Evolutionary conservation across 2,113 vertebrate species (phyloP).

Genomic region (Apaloderma vittatum): DNA sequence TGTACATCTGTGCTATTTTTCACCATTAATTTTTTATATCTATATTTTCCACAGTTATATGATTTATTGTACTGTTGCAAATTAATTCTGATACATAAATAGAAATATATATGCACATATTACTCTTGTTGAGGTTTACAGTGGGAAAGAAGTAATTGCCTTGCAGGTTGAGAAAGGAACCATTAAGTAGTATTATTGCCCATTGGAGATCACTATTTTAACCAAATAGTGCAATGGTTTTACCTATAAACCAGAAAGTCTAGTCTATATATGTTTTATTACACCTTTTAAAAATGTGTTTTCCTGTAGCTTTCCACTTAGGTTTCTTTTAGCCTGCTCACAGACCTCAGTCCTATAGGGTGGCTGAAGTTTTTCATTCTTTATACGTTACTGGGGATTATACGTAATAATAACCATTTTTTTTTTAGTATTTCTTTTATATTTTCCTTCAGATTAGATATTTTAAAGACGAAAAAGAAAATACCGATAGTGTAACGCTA

Average conservation of each 20-base stretch:
- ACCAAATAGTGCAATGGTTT: slow-evolving; percentile 17
- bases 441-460: not conserved
- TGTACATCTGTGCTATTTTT: not conserved
- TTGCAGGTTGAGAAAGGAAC: not conserved
- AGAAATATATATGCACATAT: not conserved
- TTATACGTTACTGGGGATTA: not conserved
- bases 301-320: not conserved
- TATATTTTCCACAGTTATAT: not conserved
- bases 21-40: not conserved
- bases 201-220: slow-evolving; percentile 39
- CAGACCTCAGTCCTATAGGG: not conserved
- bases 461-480: not conserved
- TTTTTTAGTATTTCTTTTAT: not conserved
- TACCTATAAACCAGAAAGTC: not conserved
- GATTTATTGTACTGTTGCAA: not conserved
- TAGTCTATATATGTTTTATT: not conserved
- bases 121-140: not conserved
- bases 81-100: slow-evolving; percentile 32
- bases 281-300: slow-evolving; percentile 6
- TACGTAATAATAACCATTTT: not conserved
- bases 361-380: not conserved
- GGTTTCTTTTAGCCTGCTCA: not conserved
- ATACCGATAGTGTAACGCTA: not conserved
- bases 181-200: slow-evolving; percentile 2
- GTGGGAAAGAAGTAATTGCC: slow-evolving; percentile 20